Conservation (phyloP, 2,888 invertebrate species). For the Scaptomyza reducta region DNA sequence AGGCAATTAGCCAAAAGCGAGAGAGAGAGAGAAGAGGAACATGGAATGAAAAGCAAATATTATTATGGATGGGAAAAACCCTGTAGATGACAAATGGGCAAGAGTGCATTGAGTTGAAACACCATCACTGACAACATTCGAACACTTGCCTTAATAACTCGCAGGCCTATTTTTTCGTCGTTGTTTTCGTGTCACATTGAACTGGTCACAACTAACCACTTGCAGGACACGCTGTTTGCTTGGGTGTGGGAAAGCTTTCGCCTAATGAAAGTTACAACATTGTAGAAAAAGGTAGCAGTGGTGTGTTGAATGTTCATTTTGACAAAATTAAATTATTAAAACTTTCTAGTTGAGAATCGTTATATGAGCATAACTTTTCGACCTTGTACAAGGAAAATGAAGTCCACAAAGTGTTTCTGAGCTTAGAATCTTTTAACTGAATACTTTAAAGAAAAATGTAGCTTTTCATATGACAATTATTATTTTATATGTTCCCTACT, state of each 20-base stretch:
- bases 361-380: too few species aligned
- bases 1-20: conserved; percentile 61
- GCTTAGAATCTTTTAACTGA: too few species aligned
- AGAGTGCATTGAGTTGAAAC: conserved; percentile 15
- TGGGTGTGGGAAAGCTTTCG: conserved; percentile 6
- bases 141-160: conserved; percentile 65
- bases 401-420: too few species aligned
- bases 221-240: conserved; percentile 65
- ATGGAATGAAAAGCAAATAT: conserved; percentile 67
- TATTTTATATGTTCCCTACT: too few species aligned
- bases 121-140: conserved; percentile 36
- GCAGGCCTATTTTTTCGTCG: conserved; percentile 21
- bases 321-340: neutral
- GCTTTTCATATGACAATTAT: too few species aligned
- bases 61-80: conserved; percentile 49
- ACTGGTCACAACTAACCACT: conserved; percentile 59
- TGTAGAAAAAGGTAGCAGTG: conserved; percentile 3
- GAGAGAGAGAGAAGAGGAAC: conserved; percentile 7
- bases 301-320: neutral
- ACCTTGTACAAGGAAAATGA: too few species aligned
- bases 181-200: conserved; percentile 44
- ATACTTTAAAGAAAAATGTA: too few species aligned
- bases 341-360: conserved; percentile 3
- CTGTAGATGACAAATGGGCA: conserved; percentile 38
- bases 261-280: conserved; percentile 56